Percentiles rank a stretch among this genome's conserved stretches.
Evolutionary conservation across 2,113 vertebrate species (phyloP).

Genomic region (Columba janthina): DNA sequence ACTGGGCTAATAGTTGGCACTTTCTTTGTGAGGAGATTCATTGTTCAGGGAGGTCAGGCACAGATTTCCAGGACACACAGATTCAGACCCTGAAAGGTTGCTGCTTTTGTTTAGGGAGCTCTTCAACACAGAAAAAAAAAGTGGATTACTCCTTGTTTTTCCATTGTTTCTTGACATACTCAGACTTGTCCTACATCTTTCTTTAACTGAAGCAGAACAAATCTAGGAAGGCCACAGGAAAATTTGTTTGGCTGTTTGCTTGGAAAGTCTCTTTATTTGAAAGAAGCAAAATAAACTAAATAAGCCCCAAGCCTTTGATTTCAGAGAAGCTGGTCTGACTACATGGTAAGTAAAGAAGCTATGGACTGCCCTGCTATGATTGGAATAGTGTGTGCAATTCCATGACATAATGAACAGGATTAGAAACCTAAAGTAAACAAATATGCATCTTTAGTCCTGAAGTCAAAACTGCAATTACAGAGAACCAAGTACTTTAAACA

Average conservation of each 20-base stretch:
- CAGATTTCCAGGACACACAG: not conserved
- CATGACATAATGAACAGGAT: slow-evolving; percentile 7
- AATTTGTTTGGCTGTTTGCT: slow-evolving; percentile 37
- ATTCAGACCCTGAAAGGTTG: not conserved
- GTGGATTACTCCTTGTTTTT: not conserved
- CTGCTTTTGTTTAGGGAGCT: not conserved
- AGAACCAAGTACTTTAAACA: slow-evolving; percentile 22
- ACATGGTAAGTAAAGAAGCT: not conserved
- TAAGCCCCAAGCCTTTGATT: not conserved
- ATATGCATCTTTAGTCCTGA: not conserved
- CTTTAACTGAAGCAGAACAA: slow-evolving; percentile 59
- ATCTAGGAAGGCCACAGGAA: slow-evolving; percentile 41
- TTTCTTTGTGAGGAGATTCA: slow-evolving; percentile 36
- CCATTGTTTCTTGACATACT: slow-evolving; percentile 32
- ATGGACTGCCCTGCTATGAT: not conserved
- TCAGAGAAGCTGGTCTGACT: not conserved
- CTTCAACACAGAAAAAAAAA: not conserved
- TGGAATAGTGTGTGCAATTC: slow-evolving; percentile 24
- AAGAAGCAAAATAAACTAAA: slow-evolving; percentile 40
- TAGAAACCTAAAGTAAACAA: slow-evolving; percentile 39
- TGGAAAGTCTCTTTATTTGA: slow-evolving; percentile 30
- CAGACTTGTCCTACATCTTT: slow-evolving; percentile 52
- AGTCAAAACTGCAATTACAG: slow-evolving; percentile 35
- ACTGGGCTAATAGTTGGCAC: slow-evolving; percentile 42
- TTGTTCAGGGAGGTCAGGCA: slow-evolving; percentile 27